Base-by-base conservation (phyloP, 1,140 invertebrate species). In the Teleogryllus occipitalis region DNA sequence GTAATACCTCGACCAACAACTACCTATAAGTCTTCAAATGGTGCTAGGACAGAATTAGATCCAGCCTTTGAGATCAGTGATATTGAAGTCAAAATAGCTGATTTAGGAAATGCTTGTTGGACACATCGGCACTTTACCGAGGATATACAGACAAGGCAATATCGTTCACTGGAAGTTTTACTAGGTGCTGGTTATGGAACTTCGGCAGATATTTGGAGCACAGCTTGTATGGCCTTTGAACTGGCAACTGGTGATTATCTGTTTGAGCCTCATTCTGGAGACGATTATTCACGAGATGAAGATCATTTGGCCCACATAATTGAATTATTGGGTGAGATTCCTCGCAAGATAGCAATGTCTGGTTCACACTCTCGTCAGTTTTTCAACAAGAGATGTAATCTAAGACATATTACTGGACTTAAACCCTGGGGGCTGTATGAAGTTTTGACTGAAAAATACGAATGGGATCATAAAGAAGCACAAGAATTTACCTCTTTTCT, bases 211-310 rank as follows among this genome's bases (percentile, higher is more conserved):
- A 98, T 99, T 83, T 99, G 98, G 98, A 98, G 96, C 82, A 97
- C 96, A n/a, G 98, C 97, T 65, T 99, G 98, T 85, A 98, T 99
- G 96, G 96, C 98, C 18, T 99, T 99, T 88, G 98, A 99, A 88
- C 87, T 99, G 82, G 98, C 97, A 8, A 99, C 98, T 22, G 98
- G 98, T 79, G 98, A 99, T 88, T 99, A 99, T 88, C 88, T 99
- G 80, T 99, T 99, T 88, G 98, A 99, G 87, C 98, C 98, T 73
- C 97, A 99, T 87, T 96, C 95, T 80, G 93, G 93, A 46, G 92
- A 94, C 82, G 92, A 92, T 65, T 96, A 95, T 85, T 93, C 93
- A 81, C 87, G 98, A 81, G 98, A 99, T 88, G 98, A 99, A 88
- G 98, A 99, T 88, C 98, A 99, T 85, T 89, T 99, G 82, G 98